Conservation (phyloP, 1,140 invertebrate genomes). For the Halictus rubicundus region DNA sequence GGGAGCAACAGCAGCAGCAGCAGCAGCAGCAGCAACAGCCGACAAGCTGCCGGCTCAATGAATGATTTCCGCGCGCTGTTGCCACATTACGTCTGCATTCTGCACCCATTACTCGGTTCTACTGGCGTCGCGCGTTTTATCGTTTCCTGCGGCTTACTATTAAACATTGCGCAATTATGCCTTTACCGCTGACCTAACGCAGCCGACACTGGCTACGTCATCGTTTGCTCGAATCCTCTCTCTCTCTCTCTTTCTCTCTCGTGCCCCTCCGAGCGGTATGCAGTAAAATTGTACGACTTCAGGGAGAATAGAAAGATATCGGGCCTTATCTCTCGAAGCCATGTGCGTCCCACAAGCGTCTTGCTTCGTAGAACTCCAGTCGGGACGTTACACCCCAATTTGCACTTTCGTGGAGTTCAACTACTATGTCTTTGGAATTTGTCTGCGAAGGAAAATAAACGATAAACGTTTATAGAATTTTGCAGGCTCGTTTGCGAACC, state of each 20-base stretch:
- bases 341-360: too few species aligned
- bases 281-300: not conserved
- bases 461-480: too few species aligned
- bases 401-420: too few species aligned
- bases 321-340: too few species aligned
- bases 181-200: slow-evolving; percentile 35
- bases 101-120: slow-evolving; percentile 58
- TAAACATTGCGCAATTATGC: slow-evolving; percentile 49
- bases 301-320: not conserved
- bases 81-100: slow-evolving; percentile 68
- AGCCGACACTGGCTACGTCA: slow-evolving; percentile 23
- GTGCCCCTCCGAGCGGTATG: not conserved
- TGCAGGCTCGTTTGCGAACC: too few species aligned
- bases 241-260: not conserved
- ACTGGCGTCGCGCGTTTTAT: slow-evolving; percentile 47
- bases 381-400: too few species aligned
- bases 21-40: slow-evolving; percentile 5
- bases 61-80: slow-evolving; percentile 79
- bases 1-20: slow-evolving; percentile 22
- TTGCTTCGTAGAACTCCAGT: too few species aligned
- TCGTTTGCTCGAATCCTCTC: slow-evolving; percentile 15
- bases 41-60: slow-evolving; percentile 69
- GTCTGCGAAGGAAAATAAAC: too few species aligned
- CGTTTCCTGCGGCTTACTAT: slow-evolving; percentile 45
- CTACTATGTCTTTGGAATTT: too few species aligned